phyloP scores from a whole-genome alignment of 2,888 invertebrate genomes.

The Clunio marinus region DNA sequence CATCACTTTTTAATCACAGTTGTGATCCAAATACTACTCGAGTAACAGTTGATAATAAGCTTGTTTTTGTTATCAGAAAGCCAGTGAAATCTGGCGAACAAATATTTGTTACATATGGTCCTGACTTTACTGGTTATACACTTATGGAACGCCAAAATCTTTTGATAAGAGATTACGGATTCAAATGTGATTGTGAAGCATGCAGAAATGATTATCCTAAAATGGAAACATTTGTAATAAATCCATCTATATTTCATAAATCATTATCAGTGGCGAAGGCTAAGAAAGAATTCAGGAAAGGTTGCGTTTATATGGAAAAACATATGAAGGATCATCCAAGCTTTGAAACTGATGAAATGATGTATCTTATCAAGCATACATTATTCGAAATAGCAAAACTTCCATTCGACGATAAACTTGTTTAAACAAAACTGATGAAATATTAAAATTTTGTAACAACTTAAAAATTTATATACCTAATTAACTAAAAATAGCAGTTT shows the following conservation, averaged over 20 bases:
- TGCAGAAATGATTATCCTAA: slow-evolving; percentile 67
- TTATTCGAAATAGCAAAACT: too few species aligned
- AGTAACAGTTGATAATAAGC: background rate
- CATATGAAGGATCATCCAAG: background rate
- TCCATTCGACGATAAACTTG: too few species aligned
- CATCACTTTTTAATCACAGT: slow-evolving; percentile 80
- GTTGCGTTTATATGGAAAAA: background rate
- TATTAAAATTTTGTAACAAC: too few species aligned
- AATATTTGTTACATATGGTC: slow-evolving; percentile 78
- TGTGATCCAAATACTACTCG: slow-evolving; percentile 71
- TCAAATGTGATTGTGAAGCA: slow-evolving; percentile 71
- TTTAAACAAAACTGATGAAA: too few species aligned
- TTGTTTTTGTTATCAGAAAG: slow-evolving; percentile 56
- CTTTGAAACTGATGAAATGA: too few species aligned
- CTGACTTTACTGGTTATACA: slow-evolving; percentile 45
- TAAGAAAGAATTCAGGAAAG: background rate
- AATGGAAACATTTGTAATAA: background rate
- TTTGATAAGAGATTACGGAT: slow-evolving; percentile 72
- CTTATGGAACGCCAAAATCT: slow-evolving; percentile 56
- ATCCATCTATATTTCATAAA: background rate
- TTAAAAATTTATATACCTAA: too few species aligned
- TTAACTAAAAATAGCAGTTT: too few species aligned
- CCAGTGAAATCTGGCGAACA: slow-evolving; percentile 68
- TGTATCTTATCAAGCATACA: too few species aligned
- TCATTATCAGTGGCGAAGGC: background rate